These are phyloP conservation scores for Onchidella celtica DNA, from an alignment of 2,888 invertebrate genomes.

Conservation along the genomic window DNA sequence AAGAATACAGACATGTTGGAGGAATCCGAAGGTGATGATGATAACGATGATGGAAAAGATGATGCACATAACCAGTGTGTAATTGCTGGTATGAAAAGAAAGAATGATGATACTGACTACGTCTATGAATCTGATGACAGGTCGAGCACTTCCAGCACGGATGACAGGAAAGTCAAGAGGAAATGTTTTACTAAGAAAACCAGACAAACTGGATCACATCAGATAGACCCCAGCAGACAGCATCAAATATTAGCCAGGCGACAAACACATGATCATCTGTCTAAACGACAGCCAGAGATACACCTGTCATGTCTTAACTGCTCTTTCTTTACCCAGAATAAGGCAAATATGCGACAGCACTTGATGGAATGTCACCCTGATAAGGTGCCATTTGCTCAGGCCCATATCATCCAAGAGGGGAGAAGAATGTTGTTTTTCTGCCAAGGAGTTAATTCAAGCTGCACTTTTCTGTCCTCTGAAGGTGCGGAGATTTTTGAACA, in stretches of 20 bases:
- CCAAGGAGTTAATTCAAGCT: slow-evolving; percentile 12
- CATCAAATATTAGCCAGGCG: background rate
- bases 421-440: slow-evolving; percentile 29
- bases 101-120: background rate
- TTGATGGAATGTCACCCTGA: slow-evolving; percentile 3
- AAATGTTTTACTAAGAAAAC: too few relatives aligned
- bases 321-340: background rate
- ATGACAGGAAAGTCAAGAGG: background rate
- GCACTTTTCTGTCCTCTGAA: slow-evolving; percentile 17
- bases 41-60: too few relatives aligned
- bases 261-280: background rate
- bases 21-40: too few relatives aligned
- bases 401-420: background rate
- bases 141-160: background rate
- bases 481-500: slow-evolving; percentile 37
- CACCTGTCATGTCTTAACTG: slow-evolving; percentile 12
- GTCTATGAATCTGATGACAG: slow-evolving; percentile 1
- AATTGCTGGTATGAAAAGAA: too few relatives aligned
- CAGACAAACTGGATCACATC: too few relatives aligned
- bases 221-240: too few relatives aligned
- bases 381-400: slow-evolving; percentile 17
- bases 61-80: too few relatives aligned
- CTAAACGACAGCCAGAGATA: background rate
- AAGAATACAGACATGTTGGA: too few relatives aligned
- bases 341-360: slow-evolving; percentile 10